Conservation (phyloP, 2,797 vertebrate species). For the Oceanodroma leucorhoa region DNA sequence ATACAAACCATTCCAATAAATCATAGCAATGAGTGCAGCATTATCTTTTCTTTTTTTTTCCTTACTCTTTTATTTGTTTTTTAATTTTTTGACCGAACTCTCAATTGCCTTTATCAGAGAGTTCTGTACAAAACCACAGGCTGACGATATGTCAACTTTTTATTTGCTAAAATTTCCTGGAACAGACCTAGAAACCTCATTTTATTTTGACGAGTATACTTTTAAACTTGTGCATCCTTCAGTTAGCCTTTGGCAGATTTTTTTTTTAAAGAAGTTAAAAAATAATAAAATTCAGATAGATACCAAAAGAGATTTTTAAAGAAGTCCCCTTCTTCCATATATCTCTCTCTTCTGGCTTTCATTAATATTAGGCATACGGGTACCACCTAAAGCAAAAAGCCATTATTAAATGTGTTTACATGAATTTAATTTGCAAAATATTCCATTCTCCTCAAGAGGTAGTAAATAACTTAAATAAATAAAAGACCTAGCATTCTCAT, state of each 20-base stretch:
- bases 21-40: neutral
- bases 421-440: neutral
- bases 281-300: neutral
- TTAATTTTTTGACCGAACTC: neutral
- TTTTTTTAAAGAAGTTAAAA: neutral
- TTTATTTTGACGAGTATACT: neutral
- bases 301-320: neutral
- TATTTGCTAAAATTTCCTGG: neutral
- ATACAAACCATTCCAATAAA: neutral
- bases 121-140: neutral
- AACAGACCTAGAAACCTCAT: neutral
- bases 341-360: neutral
- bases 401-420: neutral
- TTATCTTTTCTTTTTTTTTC: accelerated
- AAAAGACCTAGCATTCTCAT: neutral
- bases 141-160: accelerated
- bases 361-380: neutral
- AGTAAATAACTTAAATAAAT: neutral
- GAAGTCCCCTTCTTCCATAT: neutral
- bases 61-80: neutral
- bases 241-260: neutral
- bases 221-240: neutral
- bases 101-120: neutral
- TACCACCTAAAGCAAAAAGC: neutral
- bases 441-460: neutral